phyloP scores from a whole-genome alignment of 2,113 vertebrate species.

The Stegastes partitus region DNA sequence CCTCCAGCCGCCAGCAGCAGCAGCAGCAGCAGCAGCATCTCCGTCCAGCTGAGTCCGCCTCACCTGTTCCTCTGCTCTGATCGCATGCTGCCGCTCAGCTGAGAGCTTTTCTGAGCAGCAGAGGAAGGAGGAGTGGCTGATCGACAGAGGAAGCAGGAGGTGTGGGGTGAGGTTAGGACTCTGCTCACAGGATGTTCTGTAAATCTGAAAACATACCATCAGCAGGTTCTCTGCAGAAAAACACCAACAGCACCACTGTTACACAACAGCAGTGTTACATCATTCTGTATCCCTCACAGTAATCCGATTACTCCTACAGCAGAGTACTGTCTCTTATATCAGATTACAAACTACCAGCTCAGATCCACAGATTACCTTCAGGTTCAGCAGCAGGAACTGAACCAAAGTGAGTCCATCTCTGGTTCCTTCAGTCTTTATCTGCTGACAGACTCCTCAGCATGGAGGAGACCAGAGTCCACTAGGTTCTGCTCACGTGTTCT shows the following conservation, averaged over 20 bases:
- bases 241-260: neutral
- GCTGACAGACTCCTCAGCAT: no score
- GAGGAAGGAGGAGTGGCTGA: slow-evolving; percentile 30
- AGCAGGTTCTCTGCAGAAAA: neutral
- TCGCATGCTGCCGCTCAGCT: neutral
- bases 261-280: no score
- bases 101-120: slow-evolving; percentile 16
- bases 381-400: no score
- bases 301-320: no score
- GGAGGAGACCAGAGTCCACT: no score
- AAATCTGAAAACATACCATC: slow-evolving; percentile 45
- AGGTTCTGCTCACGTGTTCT: no score
- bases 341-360: no score
- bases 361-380: no score
- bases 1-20: slow-evolving; percentile 28
- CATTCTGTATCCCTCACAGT: no score
- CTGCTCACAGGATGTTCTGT: slow-evolving; percentile 59
- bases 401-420: no score
- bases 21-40: slow-evolving; percentile 23
- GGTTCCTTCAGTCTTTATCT: no score
- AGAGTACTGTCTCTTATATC: no score
- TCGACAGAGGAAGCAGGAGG: slow-evolving; percentile 30
- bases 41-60: slow-evolving; percentile 5
- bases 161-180: slow-evolving; percentile 3
- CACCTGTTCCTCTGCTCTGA: neutral